A percentile compares a stretch with the other conserved stretches of the same genome.
Conservation (phyloP, 2,113 vertebrate genomes). For the Myotis brandtii region DNA sequence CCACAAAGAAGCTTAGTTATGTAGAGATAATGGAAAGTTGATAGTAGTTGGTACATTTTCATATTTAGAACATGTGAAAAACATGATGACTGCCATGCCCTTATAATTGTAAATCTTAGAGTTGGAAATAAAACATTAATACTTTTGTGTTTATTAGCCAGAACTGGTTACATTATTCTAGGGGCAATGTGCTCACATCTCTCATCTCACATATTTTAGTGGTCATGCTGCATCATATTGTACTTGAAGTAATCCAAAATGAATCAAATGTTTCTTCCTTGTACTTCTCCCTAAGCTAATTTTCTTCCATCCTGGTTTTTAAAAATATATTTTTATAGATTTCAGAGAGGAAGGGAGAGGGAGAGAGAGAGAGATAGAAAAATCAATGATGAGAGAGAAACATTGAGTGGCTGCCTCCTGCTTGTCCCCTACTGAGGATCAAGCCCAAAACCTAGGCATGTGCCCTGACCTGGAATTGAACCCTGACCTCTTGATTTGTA, state of each 20-base stretch:
- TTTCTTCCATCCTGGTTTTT: background rate
- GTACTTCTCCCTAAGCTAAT: background rate
- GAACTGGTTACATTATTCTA: background rate
- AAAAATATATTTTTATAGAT: too few species aligned
- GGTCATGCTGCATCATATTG: background rate
- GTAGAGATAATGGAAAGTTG: conserved; percentile 4
- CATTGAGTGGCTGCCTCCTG: too few species aligned
- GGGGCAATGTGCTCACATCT: background rate
- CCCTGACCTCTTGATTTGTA: too few species aligned
- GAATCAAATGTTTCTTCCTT: background rate
- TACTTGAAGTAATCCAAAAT: conserved; percentile 22
- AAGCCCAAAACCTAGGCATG: too few species aligned
- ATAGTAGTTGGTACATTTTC: conserved; percentile 1
- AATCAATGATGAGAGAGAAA: too few species aligned
- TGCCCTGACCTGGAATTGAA: too few species aligned
- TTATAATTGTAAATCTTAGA: background rate
- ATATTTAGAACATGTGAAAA: conserved; percentile 8
- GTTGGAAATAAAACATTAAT: background rate
- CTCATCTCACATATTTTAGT: conserved; percentile 8
- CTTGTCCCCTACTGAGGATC: too few species aligned
- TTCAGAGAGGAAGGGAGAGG: too few species aligned
- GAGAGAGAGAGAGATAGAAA: too few species aligned
- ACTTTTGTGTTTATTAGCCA: background rate
- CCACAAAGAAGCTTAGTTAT: background rate
- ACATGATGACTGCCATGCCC: background rate